Evolutionary conservation across 1,140 invertebrate genomes (phyloP).

Genomic region (Semibalanus balanoides): DNA sequence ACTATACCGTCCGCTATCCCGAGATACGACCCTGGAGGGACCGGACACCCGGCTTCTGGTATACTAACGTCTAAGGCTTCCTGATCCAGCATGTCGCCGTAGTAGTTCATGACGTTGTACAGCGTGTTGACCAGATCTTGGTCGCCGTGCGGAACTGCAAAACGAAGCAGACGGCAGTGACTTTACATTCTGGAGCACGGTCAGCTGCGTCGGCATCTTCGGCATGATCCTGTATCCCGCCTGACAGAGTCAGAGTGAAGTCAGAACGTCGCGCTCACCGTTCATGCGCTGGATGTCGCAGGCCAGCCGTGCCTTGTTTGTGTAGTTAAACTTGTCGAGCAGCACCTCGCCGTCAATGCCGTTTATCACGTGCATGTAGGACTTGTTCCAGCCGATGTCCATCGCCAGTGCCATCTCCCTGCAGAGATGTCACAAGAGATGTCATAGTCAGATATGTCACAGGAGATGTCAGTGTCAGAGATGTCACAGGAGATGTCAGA

Average conservation of each 20-base stretch:
- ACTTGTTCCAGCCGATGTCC: background rate
- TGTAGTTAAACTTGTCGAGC: background rate
- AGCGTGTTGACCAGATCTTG: slow-evolving; percentile 4
- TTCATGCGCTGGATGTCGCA: background rate
- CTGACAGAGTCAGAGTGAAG: too few relatives aligned
- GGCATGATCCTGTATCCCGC: too few relatives aligned
- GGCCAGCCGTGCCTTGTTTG: background rate
- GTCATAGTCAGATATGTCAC: too few relatives aligned
- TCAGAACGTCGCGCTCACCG: background rate
- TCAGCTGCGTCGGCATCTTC: too few relatives aligned
- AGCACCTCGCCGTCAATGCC: background rate
- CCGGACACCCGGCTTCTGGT: too few relatives aligned
- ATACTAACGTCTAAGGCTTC: slow-evolving; percentile 5
- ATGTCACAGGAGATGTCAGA: too few relatives aligned
- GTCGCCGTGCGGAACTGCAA: background rate
- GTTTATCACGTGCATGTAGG: background rate
- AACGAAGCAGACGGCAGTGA: too few relatives aligned
- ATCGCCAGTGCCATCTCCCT: background rate
- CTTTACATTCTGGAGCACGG: too few relatives aligned
- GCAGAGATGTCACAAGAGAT: too few relatives aligned
- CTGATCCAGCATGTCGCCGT: slow-evolving; percentile 5
- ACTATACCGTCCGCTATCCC: too few relatives aligned
- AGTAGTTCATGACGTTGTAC: slow-evolving; percentile 4
- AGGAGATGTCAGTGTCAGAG: too few relatives aligned
- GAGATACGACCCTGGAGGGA: too few relatives aligned